Evolutionary conservation across 2,888 invertebrate genomes (phyloP), one percentile per base, ranked within the genome.

Genomic region (Xanthia togata): DNA sequence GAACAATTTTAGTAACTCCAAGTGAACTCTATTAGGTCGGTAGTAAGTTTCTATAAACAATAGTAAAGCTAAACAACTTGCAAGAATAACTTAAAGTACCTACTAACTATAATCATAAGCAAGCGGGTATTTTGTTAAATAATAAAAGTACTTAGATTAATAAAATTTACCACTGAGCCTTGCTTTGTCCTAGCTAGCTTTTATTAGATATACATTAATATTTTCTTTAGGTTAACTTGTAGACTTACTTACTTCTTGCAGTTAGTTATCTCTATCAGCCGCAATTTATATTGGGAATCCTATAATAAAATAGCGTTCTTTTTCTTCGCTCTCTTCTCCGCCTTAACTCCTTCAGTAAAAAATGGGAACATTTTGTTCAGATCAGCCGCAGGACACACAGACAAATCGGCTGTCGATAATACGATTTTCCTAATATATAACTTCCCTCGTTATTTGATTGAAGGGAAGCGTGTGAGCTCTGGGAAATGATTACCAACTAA

Each of bases 321-420:
- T 17, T 47, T 17, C 44, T 44, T 44, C 14, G 47, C 4, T 47
- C 53, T n/a, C 1, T 20, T 41, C 70, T 74, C 31, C 57, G 31
- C 88, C 84, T 86, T 81, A 88, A 81, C 35, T 26, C 14, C 6
- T 38, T 20, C 0, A 20, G 65, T 82, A 84, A 87, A 62, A 84
- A 82, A 88, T 88, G 74, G 11, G 14, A 68, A 35, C 70, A 47
- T 78, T 86, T 79, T 65, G 69, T 78, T 73, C 59, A 41, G 70
- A 79, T 75, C 82, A 35, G 53, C 68, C 70, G 59, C 69, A 65
- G 50, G 65, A 38, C 60, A 74, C n/a, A 26, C 31, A 65, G 63
- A 78, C 26, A 73, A 71, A 64, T 73, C n/a, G 64, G 11, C 57
- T 62, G 35, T 63, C 73, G 70, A 81, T 77, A 50, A 74, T 70